phyloP scores from a whole-genome alignment of 2,797 vertebrate species.

The Hyperoplus lanceolatus region DNA sequence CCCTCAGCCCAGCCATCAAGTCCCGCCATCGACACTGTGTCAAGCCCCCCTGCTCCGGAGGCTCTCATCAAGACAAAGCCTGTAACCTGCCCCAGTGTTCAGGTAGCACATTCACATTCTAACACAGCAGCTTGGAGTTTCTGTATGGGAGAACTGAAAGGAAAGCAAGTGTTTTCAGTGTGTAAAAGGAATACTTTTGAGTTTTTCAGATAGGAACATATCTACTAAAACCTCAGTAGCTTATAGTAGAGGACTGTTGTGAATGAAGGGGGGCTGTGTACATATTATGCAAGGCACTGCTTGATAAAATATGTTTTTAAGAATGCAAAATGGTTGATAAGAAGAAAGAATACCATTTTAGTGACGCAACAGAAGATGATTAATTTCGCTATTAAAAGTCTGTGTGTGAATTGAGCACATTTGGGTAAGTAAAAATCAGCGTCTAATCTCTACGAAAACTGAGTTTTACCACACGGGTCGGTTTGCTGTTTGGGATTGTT shows the following conservation, averaged over 20 bases:
- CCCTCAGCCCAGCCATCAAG: conserved; percentile 80
- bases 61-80: conserved; percentile 81
- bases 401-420: not conserved
- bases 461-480: not conserved
- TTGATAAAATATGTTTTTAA: not conserved
- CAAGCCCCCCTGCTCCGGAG: conserved; percentile 83
- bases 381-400: not conserved
- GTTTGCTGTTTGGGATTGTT: conserved; percentile 2
- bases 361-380: not conserved
- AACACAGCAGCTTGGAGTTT: not conserved
- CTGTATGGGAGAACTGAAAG: no score
- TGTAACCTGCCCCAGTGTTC: conserved; percentile 92
- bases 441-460: not conserved
- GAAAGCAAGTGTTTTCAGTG: no score
- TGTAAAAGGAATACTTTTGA: not conserved
- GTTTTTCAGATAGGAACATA: not conserved
- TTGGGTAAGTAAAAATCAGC: not conserved
- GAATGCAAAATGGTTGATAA: not conserved
- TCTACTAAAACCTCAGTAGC: not conserved
- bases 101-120: conserved; percentile 70
- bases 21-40: conserved; percentile 84
- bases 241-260: not conserved
- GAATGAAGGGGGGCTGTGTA: not conserved
- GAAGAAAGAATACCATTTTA: not conserved
- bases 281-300: not conserved